Evolutionary conservation across 2,113 vertebrate species (phyloP).

Genomic region (Protobothrops flavoviridis): DNA sequence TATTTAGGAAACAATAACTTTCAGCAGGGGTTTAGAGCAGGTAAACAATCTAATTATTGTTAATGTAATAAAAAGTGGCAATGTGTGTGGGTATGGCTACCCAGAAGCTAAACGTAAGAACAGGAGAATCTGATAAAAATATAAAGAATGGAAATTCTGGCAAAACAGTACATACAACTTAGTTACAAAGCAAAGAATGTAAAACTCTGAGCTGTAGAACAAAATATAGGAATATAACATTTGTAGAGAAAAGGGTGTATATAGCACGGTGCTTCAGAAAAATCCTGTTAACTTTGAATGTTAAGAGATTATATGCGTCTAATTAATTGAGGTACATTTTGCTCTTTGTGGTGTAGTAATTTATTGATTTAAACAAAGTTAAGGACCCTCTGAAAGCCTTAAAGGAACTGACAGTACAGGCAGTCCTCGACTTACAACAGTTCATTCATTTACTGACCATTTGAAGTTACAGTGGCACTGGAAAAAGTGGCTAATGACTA

Average conservation of each 20-base stretch:
- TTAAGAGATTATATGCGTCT: background rate
- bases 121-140: background rate
- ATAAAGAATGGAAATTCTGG: background rate
- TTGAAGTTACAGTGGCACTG: background rate
- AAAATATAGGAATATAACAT: background rate
- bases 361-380: background rate
- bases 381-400: background rate
- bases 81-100: background rate
- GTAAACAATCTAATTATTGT: background rate
- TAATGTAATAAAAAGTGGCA: background rate
- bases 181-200: background rate
- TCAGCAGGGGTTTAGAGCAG: background rate
- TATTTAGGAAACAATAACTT: background rate
- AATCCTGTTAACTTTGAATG: background rate
- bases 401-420: background rate
- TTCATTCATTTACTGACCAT: background rate
- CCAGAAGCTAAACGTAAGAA: background rate
- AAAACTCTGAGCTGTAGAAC: background rate
- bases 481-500: background rate
- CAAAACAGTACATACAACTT: background rate
- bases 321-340: background rate
- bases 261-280: background rate
- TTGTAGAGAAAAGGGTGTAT: background rate
- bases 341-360: background rate
- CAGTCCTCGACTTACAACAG: background rate